A percentile compares a stretch with the other conserved stretches of the same genome.
Evolutionary conservation across 2,113 vertebrate genomes (phyloP).

Genomic region (Nicator chloris): DNA sequence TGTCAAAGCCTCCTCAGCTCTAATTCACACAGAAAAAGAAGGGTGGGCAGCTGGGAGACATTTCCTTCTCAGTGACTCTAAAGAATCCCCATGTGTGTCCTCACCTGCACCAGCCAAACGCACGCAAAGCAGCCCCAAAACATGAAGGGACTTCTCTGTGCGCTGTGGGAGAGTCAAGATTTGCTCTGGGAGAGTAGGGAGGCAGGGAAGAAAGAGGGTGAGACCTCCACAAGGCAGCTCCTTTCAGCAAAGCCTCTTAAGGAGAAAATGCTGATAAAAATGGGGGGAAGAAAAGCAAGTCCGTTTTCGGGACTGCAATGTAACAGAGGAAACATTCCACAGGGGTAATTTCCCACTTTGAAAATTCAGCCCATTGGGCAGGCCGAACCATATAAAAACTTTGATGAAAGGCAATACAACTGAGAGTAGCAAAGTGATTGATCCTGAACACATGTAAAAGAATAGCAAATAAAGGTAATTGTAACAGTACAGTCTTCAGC

Average conservation of each 20-base stretch:
- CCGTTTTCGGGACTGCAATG: not conserved
- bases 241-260: not conserved
- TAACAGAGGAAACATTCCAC: not conserved
- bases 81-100: rapidly evolving
- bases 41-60: not conserved
- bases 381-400: not conserved
- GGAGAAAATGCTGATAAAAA: not conserved
- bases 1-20: not conserved
- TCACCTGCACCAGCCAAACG: not conserved
- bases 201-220: not conserved
- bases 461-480: not conserved
- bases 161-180: not conserved
- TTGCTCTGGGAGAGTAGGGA: not conserved
- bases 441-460: not conserved
- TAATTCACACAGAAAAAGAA: not conserved
- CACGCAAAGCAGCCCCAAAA: not conserved
- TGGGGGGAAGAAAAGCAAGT: not conserved
- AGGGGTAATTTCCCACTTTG: not conserved
- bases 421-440: not conserved
- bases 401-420: not conserved
- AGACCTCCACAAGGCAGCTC: not conserved
- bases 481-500: not conserved
- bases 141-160: not conserved
- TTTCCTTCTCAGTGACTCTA: not conserved
- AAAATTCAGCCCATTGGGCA: not conserved